Conservation (phyloP, 2,888 invertebrate species). For the Ramazzottius varieornatus region DNA sequence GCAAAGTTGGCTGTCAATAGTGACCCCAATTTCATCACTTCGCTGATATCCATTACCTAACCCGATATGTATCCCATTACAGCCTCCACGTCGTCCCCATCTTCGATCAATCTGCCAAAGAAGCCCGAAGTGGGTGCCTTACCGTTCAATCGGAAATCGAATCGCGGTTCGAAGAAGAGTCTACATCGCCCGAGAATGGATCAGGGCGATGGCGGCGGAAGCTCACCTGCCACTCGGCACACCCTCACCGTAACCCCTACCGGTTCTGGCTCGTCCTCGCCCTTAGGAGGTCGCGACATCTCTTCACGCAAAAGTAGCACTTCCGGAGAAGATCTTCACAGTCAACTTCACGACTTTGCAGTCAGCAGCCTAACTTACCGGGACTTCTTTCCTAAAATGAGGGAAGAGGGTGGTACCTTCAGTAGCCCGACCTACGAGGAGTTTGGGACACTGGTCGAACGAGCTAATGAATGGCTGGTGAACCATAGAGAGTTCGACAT, state of each 20-base stretch:
- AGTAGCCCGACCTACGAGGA: background rate
- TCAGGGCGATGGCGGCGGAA: no score
- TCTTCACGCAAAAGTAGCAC: background rate
- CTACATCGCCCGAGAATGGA: no score
- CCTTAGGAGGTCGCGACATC: no score
- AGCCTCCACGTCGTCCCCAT: no score
- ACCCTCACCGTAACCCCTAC: background rate
- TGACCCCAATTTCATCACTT: no score
- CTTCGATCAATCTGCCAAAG: no score
- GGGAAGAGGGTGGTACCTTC: background rate
- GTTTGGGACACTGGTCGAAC: background rate
- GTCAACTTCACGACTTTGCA: background rate
- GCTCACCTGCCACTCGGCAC: background rate
- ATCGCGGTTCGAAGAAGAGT: no score
- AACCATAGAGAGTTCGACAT: background rate
- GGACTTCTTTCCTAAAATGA: background rate
- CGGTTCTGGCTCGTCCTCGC: background rate
- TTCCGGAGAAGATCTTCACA: background rate
- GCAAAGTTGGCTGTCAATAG: no score
- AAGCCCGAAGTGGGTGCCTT: no score
- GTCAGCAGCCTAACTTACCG: conserved; percentile 1
- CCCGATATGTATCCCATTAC: no score
- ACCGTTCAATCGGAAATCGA: no score
- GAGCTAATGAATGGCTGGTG: background rate
- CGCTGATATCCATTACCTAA: no score